Conservation (phyloP, 2,888 invertebrate species). For the Himalopsyche kuldschensis region DNA sequence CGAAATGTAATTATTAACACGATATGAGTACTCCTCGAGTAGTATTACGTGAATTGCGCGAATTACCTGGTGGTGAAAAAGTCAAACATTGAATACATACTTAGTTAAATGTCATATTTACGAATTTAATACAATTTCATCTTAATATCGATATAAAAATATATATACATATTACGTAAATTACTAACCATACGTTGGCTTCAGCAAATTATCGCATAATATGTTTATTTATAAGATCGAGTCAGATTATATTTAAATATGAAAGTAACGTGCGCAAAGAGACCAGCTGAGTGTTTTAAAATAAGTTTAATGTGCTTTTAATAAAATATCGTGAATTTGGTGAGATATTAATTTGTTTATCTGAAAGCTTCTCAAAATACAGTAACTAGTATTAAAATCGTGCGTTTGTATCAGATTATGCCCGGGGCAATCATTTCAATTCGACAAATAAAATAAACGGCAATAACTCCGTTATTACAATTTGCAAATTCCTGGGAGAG, state of each 20-base stretch:
- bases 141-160: too few relatives aligned
- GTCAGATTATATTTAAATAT: too few relatives aligned
- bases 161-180: too few relatives aligned
- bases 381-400: neutral
- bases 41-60: neutral
- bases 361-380: neutral
- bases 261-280: too few relatives aligned
- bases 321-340: neutral
- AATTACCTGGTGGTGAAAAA: neutral
- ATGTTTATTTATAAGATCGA: too few relatives aligned
- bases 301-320: too few relatives aligned
- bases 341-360: neutral
- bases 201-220: too few relatives aligned
- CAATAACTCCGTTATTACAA: constrained; percentile 3
- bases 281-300: too few relatives aligned
- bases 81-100: neutral
- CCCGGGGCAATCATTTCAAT: constrained; percentile 7
- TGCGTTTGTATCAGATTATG: neutral
- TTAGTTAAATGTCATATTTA: too few relatives aligned
- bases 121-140: too few relatives aligned
- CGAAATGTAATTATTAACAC: neutral
- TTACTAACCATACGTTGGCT: too few relatives aligned
- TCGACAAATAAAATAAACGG: constrained; percentile 6
- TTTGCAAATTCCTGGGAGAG: neutral
- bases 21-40: neutral